Percentiles rank a stretch among this genome's conserved stretches.
phyloP scores from a whole-genome alignment of 1,140 invertebrate species.

The Wasmannia auropunctata region DNA sequence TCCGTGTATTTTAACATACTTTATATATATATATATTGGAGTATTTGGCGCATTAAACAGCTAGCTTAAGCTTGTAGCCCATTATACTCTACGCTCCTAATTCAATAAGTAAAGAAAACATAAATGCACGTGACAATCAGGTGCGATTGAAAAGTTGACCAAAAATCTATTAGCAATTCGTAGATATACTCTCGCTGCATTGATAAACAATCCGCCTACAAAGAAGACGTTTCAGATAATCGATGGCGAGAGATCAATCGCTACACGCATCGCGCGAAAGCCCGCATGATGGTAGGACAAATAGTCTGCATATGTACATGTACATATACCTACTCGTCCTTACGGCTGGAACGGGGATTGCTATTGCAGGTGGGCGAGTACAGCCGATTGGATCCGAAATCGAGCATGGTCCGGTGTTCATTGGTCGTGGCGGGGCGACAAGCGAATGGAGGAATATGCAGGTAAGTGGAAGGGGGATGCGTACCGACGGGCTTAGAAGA shows the following conservation, averaged over 20 bases:
- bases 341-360: neutral
- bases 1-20: too few species aligned
- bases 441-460: constrained; percentile 15
- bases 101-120: neutral
- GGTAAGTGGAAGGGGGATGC: constrained; percentile 57
- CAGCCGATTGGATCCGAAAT: constrained; percentile 71
- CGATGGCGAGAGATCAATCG: constrained; percentile 24
- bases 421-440: constrained; percentile 55
- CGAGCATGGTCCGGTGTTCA: constrained; percentile 63
- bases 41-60: too few species aligned
- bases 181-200: neutral
- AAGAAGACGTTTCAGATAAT: neutral
- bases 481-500: constrained; percentile 66
- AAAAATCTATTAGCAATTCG: neutral
- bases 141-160: neutral
- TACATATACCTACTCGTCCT: neutral
- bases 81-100: too few species aligned
- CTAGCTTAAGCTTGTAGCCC: too few species aligned
- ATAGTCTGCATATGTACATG: constrained; percentile 39
- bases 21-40: too few species aligned
- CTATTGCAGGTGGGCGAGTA: constrained; percentile 47
- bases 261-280: neutral
- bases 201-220: neutral
- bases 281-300: constrained; percentile 43
- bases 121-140: neutral